Evolutionary conservation across 2,113 vertebrate genomes (phyloP).

Genomic region (Hypanus sabinus): DNA sequence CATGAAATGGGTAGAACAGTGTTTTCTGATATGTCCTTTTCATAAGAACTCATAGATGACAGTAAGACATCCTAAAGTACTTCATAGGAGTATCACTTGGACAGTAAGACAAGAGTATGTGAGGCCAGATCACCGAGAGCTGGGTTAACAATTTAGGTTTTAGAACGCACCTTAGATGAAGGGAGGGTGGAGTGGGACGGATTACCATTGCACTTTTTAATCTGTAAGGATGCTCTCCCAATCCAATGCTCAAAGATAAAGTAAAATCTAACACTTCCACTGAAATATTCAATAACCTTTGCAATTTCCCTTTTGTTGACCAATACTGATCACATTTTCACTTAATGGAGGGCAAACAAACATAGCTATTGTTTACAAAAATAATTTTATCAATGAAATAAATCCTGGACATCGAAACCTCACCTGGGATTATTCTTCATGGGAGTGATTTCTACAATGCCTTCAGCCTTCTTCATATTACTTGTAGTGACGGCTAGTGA

Average conservation of each 20-base stretch:
- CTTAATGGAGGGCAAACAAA: neutral
- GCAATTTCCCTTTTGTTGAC: neutral
- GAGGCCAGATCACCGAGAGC: neutral
- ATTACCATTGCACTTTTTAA: neutral
- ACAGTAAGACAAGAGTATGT: neutral
- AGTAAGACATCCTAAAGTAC: neutral
- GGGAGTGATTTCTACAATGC: conserved; percentile 49
- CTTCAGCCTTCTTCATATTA: conserved; percentile 46
- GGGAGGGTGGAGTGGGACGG: neutral
- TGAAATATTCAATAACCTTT: neutral
- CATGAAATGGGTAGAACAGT: neutral
- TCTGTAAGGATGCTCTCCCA: neutral
- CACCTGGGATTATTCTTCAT: conserved; percentile 47
- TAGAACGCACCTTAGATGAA: neutral
- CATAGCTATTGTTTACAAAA: too few relatives aligned
- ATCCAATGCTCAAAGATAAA: neutral
- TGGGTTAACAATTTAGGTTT: neutral
- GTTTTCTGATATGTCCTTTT: neutral
- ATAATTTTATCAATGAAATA: neutral
- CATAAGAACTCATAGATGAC: neutral
- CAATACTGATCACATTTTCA: neutral
- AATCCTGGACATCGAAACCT: neutral
- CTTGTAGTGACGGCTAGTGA: conserved; percentile 52
- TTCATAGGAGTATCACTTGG: neutral
- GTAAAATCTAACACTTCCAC: neutral